Base-by-base conservation (phyloP, 2,888 invertebrate species). In the Tillus elongatus region DNA sequence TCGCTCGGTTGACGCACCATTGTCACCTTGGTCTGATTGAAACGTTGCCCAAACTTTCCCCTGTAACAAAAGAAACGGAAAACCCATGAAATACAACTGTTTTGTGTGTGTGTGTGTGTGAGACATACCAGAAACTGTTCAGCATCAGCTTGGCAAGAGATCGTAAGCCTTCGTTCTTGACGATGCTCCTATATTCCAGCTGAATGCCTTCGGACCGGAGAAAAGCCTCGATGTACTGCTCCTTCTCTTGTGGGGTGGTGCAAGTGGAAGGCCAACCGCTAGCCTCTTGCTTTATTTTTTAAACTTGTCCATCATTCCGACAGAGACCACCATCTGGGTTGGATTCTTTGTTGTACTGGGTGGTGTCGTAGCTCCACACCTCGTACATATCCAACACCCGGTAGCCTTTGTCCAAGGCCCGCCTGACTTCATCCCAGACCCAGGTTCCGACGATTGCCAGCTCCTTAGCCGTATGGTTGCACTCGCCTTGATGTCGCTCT, bases 121-220 rank as follows among this genome's bases (percentile, higher is more conserved):
- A n/a, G n/a, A n/a, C n/a, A n/a, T n/a, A n/a, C 50, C 51, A 53
- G 37, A 54, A 50, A 2, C 46, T 45, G 33, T 55, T 55, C 2
- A 52, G 24, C 28, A 41, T 44, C 2, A 53, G 30, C 32, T 57
- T 52, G 1, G 52, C 48, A 1, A 53, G 28, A 2, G 38, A 44
- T 26, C 51, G 40, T 13, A 48, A 13, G 1, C 51, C 49, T 0
- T 44, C 42, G 33, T 56, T 55, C 24, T 42, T 40, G 2, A 4
- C 8, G 15, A 52, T 11, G 8, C n/a, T 11, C n/a, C n/a, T n/a
- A n/a, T n/a, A n/a, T 1, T 28, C 27, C 12, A 31, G 19, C 11
- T 49, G 37, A 13, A 53, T 39, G 4, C 44, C 47, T 39, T 53
- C 47, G 11, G 30, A 36, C 6, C 30, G 26, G 1, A 37, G 31